Evolutionary conservation across 1,140 invertebrate genomes (phyloP).

Genomic region (Probaryconus sp.): DNA sequence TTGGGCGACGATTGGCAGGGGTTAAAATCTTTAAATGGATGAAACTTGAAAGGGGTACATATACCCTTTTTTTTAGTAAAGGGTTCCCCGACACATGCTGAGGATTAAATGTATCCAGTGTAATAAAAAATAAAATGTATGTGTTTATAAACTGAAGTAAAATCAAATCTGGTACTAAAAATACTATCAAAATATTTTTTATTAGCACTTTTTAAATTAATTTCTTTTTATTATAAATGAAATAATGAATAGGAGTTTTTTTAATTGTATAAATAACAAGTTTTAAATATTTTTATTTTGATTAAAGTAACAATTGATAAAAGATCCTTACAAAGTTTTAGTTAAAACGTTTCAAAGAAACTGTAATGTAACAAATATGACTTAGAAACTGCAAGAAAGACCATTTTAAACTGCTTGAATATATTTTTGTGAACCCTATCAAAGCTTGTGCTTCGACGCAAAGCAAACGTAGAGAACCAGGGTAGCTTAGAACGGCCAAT

Average conservation of each 20-base stretch:
- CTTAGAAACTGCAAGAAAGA: background rate
- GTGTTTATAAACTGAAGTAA: background rate
- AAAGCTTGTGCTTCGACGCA: slow-evolving; percentile 22
- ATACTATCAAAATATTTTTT: too few species aligned
- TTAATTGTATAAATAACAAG: too few species aligned
- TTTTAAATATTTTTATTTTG: too few species aligned
- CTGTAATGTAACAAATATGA: too few species aligned
- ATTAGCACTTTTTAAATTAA: too few species aligned
- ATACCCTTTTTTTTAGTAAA: slow-evolving; percentile 47
- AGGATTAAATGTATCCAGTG: slow-evolving; percentile 21
- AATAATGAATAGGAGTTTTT: too few species aligned
- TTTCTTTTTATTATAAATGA: too few species aligned
- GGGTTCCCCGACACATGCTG: slow-evolving; percentile 10
- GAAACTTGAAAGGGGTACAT: slow-evolving; percentile 46
- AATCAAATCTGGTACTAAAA: too few species aligned
- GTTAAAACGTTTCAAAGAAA: too few species aligned
- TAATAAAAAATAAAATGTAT: background rate
- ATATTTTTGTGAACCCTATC: background rate
- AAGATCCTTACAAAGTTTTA: too few species aligned
- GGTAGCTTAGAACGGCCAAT: slow-evolving; percentile 15
- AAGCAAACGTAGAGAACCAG: slow-evolving; percentile 32
- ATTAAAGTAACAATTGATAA: too few species aligned
- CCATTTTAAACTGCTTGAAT: slow-evolving; percentile 24
- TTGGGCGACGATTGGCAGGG: slow-evolving; percentile 6
- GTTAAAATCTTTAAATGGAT: slow-evolving; percentile 46